Base-by-base conservation (phyloP, 1,140 invertebrate species). In the Manduca sexta region DNA sequence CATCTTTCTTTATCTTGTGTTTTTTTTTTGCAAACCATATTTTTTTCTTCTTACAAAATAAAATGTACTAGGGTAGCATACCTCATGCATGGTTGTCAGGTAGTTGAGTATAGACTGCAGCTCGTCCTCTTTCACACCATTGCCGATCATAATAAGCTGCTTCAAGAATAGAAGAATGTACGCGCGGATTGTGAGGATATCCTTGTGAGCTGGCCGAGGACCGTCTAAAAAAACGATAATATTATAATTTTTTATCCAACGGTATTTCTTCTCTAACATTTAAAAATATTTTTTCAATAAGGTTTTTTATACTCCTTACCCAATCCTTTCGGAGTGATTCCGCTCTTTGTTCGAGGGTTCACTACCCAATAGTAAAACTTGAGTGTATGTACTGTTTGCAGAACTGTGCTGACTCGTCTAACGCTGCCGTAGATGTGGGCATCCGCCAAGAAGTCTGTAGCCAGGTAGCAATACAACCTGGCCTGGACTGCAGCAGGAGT, bases 361-460 rank as follows among this genome's bases (percentile, higher is more conserved):
- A 95, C 93, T 11, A 99, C 95, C 97, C 98, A 99, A 80, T 99
- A 99, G 86, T 99, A 99, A 77, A 97, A 98, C 87, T 99, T 99
- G 21, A 99, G 88, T 0, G 98, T 97, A 77, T 99, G 97, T 55
- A 99, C 96, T 0, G 97, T 98, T 87, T 99, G 97, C 6, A 99
- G 88, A 0, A 99, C 97, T 0, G 98, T 99, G 62, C 96, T 97
- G 35, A 99, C 97, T 43, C 98, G 89, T 31, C 98, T 89, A 13
- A 99, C 97, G 83, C 98, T 98, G 57, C 94, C 97, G 87, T 98
- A 99, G 65, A 99, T 98, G 83, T 98, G 96, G 0, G 96, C 97
- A 85, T 99, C 97, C 49, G 95, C 95, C 56, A 99, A 90, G 87
- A 99, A 99, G 80, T 99, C 98, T 16, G 97, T 98, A 10, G 97